These are phyloP conservation scores for Pachypanchax playfairii DNA, from an alignment of 2,113 vertebrate species.

Conservation along the genomic window DNA sequence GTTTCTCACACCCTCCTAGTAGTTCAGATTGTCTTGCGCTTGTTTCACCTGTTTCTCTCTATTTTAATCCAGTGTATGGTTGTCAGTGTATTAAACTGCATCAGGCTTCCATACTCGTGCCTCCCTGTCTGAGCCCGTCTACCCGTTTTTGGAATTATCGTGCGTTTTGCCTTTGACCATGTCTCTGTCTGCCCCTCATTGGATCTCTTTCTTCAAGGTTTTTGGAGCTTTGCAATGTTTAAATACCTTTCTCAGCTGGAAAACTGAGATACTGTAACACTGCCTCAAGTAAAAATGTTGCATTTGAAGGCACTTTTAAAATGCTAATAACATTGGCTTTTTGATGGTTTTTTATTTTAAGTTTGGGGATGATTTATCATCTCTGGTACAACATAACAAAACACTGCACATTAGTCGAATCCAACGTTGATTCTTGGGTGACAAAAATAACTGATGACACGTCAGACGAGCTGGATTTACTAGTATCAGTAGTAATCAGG, in stretches of 20 bases:
- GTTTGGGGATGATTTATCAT: constrained; percentile 34
- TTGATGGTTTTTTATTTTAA: not conserved
- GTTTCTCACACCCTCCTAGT: too few species aligned
- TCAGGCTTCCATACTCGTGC: too few species aligned
- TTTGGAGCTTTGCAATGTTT: constrained; percentile 24
- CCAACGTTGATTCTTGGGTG: constrained; percentile 3
- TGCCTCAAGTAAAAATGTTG: not conserved
- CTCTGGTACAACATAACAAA: constrained; percentile 3
- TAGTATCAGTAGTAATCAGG: constrained; percentile 41
- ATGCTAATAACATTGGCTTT: not conserved
- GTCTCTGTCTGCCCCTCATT: too few species aligned
- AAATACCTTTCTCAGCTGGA: not conserved
- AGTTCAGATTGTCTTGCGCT: too few species aligned
- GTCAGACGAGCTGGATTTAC: constrained; percentile 15
- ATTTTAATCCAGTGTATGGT: too few species aligned
- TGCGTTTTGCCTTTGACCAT: too few species aligned
- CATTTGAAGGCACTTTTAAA: not conserved
- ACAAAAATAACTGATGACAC: constrained; percentile 33
- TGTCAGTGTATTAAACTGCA: too few species aligned
- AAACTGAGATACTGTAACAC: not conserved
- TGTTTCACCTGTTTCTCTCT: too few species aligned
- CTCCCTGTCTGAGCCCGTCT: too few species aligned
- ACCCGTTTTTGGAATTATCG: too few species aligned
- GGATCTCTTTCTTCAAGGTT: too few species aligned
- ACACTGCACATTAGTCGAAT: not conserved